Conservation (phyloP, 2,113 vertebrate genomes). For the Meles meles region DNA sequence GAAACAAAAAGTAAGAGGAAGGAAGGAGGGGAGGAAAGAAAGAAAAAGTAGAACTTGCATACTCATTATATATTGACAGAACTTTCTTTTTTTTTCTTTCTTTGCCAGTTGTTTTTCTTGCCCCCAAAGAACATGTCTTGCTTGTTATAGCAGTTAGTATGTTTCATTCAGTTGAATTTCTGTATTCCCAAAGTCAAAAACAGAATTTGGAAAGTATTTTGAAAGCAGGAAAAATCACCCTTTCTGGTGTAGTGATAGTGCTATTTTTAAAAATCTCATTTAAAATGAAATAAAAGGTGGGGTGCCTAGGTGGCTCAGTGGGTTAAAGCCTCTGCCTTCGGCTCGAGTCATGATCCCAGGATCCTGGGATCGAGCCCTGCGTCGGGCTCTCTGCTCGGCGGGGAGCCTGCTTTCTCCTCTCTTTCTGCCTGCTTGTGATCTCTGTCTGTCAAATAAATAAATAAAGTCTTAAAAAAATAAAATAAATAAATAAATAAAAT, state of each 20-base stretch:
- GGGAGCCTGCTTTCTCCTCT: too few relatives aligned
- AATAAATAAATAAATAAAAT: too few relatives aligned
- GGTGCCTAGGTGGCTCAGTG: too few relatives aligned
- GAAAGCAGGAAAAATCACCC: background rate
- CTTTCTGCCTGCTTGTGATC: too few relatives aligned
- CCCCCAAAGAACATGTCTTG: background rate
- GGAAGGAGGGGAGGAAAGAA: background rate
- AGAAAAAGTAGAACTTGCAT: background rate
- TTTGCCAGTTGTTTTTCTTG: background rate
- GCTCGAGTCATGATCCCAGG: too few relatives aligned
- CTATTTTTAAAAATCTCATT: background rate
- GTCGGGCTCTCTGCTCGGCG: too few relatives aligned
- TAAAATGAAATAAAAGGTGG: background rate
- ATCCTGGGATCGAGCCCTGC: too few relatives aligned
- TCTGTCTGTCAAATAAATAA: too few relatives aligned
- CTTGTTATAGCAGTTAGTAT: background rate
- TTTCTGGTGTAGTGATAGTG: background rate
- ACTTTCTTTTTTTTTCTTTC: background rate
- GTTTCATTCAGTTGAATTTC: background rate
- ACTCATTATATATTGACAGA: background rate
- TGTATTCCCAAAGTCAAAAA: background rate
- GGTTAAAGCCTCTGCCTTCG: too few relatives aligned
- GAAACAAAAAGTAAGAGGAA: background rate
- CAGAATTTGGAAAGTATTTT: background rate
- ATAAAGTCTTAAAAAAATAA: too few relatives aligned